These are phyloP conservation scores for Micoletzkya japonica DNA, from an alignment of 2,888 invertebrate genomes.

Conservation along the genomic window DNA sequence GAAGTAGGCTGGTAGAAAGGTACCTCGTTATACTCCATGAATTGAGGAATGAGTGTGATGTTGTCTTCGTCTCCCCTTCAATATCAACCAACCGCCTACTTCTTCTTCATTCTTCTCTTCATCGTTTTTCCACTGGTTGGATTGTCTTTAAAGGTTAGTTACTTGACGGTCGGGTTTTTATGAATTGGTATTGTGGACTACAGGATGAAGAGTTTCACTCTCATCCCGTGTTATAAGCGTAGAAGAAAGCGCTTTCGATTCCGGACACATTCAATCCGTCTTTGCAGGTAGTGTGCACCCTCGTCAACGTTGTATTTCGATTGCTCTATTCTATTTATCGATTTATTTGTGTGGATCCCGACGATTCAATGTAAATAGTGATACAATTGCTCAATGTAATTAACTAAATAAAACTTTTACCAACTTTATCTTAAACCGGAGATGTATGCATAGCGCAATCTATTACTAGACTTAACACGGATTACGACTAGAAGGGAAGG, in stretches of 20 bases:
- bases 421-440: too few species aligned
- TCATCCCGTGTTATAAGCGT: too few species aligned
- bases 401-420: too few species aligned
- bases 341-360: background rate
- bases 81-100: constrained; percentile 31
- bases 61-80: constrained; percentile 27
- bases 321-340: constrained; percentile 7
- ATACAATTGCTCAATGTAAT: background rate
- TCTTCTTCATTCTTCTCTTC: constrained; percentile 31
- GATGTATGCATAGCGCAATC: background rate
- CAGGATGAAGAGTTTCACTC: background rate
- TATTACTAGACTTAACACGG: background rate
- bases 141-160: constrained; percentile 10
- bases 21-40: background rate
- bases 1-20: background rate
- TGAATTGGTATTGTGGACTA: background rate
- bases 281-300: constrained; percentile 6
- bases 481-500: too few species aligned
- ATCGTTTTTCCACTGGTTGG: constrained; percentile 30
- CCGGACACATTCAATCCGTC: too few species aligned
- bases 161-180: background rate
- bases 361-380: background rate
- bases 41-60: background rate
- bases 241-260: too few species aligned
- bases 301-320: background rate